Evolutionary conservation across 2,888 invertebrate genomes (phyloP), one percentile per base, ranked within the genome.

Genomic region (Troilus luridus): DNA sequence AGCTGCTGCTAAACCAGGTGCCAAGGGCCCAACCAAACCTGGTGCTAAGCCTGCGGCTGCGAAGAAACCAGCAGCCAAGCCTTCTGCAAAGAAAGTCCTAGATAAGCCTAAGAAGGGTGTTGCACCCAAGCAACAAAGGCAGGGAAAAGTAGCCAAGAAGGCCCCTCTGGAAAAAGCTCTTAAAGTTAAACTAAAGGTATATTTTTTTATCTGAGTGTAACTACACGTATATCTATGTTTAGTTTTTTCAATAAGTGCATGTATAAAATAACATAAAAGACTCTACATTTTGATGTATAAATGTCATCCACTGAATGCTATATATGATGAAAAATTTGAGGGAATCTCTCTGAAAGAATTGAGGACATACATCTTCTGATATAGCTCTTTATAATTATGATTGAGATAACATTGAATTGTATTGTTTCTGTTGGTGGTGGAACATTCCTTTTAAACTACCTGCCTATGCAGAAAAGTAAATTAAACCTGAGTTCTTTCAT

Each of bases 161-260:
- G 95, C 95, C 93, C 94, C 95, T 90, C 95, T 97, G 92, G 95
- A 96, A 90, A 98, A 97, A 94, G 98, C 98, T 91, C 96, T 97
- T 93, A 97, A 97, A 94, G 96, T 97, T 27, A 98, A 97, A 94
- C 97, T 96, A 93, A 98, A 98, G 96, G 98, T 97, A 94, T 94
- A 93, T 92, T 21, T 58, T 41, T 56, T 58, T 19, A 8, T 19
- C 59, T 24, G 11, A 67, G n/a, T 17, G 41, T 41, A 41, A 41
- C 41, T 41, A 41, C n/a, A n/a, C n/a, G n/a, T n/a, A n/a, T n/a
- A n/a, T n/a, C n/a, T n/a, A n/a, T n/a, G n/a, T n/a, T n/a, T n/a
- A n/a, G n/a, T n/a, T n/a, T n/a, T 54, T 88, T 88, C 11, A 9
- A 54, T 41, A 56, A n/a, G 54, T 88, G 41, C n/a, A n/a, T n/a